Evolutionary conservation across 2,888 invertebrate genomes (phyloP), one percentile per base, ranked within the genome.

Genomic region (Deladenus siricidicola): DNA sequence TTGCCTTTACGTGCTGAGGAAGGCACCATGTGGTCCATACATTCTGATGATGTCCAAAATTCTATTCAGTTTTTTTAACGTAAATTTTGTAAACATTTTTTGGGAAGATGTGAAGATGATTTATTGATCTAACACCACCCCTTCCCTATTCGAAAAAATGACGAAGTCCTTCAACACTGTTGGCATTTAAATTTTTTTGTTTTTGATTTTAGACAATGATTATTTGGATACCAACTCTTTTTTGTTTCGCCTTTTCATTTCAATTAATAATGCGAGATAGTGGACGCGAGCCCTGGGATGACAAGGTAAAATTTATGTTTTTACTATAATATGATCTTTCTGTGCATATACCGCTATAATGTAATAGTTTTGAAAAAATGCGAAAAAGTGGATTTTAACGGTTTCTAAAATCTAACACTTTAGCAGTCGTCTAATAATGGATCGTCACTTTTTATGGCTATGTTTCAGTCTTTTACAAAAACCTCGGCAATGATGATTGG

Each of bases 401-500:
- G n/a, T 14, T 19, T 6, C 19, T 6, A 45, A n/a, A n/a, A n/a
- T n/a, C n/a, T n/a, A n/a, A n/a, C n/a, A n/a, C n/a, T 45, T 14
- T 34, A 34, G 39, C 39, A 14, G 14, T 8, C 45, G 4, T 6
- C 45, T 45, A 45, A 19, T 6, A 45, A 14, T 49, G n/a, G 48
- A 8, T 49, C 69, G 26, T 56, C 66, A 19, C 30, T 65, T 6
- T 29, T 68, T 34, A 71, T 68, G 68, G 62, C 68, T 29, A 65
- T 76, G 28, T 69, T 76, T 1, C 76, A 76, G 52, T 76, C 76
- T 1, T 64, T 76, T 61, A 76, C 76, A 1, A 76, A 76, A 55
- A 76, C 75, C 6, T 74, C 75, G 1, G 77, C 76, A 21, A 76
- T 76, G 76, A 76, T 76, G 76, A 75, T 76, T 39, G 76, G 76